Percentiles rank a stretch among this genome's conserved stretches.
phyloP scores from a whole-genome alignment of 2,888 invertebrate species.

The Cephus runcator region DNA sequence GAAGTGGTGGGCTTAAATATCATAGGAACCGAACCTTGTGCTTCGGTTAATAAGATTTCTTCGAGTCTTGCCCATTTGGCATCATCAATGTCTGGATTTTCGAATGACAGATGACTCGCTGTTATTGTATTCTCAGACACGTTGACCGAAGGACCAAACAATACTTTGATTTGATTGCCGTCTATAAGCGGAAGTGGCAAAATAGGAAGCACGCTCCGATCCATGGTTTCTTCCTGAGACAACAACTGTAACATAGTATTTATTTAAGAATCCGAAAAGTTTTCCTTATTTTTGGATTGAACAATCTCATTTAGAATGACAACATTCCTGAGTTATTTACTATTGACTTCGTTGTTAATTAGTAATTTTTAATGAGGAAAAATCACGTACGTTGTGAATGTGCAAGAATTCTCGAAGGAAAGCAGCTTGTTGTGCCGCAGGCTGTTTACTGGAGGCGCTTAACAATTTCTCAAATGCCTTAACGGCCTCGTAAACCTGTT shows the following conservation, averaged over 20 bases:
- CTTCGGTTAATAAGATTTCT: slow-evolving; percentile 79
- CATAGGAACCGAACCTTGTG: slow-evolving; percentile 76
- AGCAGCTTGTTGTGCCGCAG: slow-evolving; percentile 78
- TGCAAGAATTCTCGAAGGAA: slow-evolving; percentile 90
- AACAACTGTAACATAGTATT: slow-evolving; percentile 41
- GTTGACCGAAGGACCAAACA: slow-evolving; percentile 72
- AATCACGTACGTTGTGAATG: slow-evolving; percentile 77
- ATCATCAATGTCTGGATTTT: slow-evolving; percentile 63
- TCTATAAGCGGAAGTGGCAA: slow-evolving; percentile 82
- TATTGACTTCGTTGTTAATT: neutral
- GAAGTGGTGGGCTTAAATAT: slow-evolving; percentile 83
- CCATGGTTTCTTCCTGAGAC: slow-evolving; percentile 50
- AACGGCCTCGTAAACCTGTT: slow-evolving; percentile 76
- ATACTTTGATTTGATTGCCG: slow-evolving; percentile 75
- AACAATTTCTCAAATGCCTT: slow-evolving; percentile 83
- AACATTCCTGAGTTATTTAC: neutral
- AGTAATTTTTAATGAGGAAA: slow-evolving; percentile 4
- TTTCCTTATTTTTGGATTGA: neutral
- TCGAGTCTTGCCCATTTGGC: slow-evolving; percentile 79
- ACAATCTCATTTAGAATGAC: neutral
- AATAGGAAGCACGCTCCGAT: slow-evolving; percentile 67
- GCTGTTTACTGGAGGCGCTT: slow-evolving; percentile 77
- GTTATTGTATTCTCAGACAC: slow-evolving; percentile 64
- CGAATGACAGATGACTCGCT: slow-evolving; percentile 54
- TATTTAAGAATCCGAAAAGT: neutral